These are phyloP conservation scores for Lithobates pipiens DNA, from an alignment of 2,797 vertebrate species.

Conservation along the genomic window DNA sequence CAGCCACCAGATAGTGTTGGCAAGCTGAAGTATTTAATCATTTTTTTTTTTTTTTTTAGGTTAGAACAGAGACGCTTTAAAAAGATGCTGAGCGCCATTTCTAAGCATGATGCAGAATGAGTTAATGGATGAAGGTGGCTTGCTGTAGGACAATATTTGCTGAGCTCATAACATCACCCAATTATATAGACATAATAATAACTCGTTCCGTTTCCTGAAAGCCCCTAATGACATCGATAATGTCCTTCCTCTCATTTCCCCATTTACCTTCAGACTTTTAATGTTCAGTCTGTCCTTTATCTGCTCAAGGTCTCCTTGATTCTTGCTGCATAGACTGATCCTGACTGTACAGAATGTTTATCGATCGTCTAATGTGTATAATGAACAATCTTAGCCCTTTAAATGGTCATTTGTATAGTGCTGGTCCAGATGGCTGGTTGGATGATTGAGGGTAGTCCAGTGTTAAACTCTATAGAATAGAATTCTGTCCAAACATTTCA, in stretches of 20 bases:
- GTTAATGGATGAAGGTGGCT: not conserved
- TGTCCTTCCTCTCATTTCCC: conserved; percentile 1
- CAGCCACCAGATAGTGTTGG: too few species aligned
- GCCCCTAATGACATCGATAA: too few species aligned
- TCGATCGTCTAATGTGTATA: conserved; percentile 22
- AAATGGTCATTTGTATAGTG: too few species aligned
- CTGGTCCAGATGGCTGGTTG: too few species aligned
- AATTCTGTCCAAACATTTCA: too few species aligned
- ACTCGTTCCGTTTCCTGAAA: not conserved
- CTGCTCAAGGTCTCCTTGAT: not conserved
- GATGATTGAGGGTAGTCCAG: too few species aligned
- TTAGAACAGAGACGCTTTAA: too few species aligned
- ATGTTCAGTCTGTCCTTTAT: conserved; percentile 19
- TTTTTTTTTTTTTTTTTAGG: too few species aligned
- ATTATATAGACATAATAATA: not conserved
- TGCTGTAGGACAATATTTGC: not conserved
- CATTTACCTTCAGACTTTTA: conserved; percentile 10
- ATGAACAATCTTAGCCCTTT: not conserved
- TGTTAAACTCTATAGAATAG: too few species aligned
- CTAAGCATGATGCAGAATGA: not conserved
- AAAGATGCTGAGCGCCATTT: too few species aligned
- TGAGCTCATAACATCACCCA: not conserved
- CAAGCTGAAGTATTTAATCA: too few species aligned
- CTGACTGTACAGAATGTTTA: not conserved
- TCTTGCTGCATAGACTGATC: not conserved